Percentiles rank a stretch among this genome's conserved stretches.
Evolutionary conservation across 2,113 vertebrate species (phyloP).

Genomic region (Parus major): DNA sequence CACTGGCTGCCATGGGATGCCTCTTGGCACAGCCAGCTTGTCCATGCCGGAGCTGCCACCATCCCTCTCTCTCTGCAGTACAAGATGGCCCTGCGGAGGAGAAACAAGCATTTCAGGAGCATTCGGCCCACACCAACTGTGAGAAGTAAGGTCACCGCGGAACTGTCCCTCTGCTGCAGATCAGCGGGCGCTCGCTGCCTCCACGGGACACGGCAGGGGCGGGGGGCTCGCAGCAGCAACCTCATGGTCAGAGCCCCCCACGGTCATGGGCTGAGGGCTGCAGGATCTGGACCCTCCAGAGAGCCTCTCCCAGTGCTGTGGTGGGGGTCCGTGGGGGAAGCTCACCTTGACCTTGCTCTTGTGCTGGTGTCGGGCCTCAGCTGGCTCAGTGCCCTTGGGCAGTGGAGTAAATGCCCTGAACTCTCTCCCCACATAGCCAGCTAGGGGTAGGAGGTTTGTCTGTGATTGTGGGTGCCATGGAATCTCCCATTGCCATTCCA

Average conservation of each 20-base stretch:
- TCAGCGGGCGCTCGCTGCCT: accelerated
- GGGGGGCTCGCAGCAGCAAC: accelerated
- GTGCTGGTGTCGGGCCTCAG: background rate
- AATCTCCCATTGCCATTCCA: background rate
- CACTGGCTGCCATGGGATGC: accelerated
- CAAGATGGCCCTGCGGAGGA: constrained; percentile 79
- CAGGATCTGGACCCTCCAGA: background rate
- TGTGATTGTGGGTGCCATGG: accelerated
- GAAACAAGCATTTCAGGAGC: constrained; percentile 73
- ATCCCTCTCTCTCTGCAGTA: constrained; percentile 19
- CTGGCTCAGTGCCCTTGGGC: background rate
- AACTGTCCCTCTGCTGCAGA: accelerated
- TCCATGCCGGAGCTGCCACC: accelerated
- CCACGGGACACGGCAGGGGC: accelerated
- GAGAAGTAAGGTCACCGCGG: constrained; percentile 73
- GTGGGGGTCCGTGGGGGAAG: background rate
- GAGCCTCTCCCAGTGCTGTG: accelerated
- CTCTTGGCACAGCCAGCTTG: accelerated
- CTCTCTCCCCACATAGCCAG: background rate
- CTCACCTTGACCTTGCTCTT: background rate
- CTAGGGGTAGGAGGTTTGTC: background rate
- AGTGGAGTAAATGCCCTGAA: background rate
- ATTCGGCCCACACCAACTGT: constrained; percentile 76
- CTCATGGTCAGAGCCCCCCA: accelerated
- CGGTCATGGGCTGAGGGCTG: accelerated